Evolutionary conservation across 1,140 invertebrate species (phyloP).

Genomic region (Sitobion miscanthi): DNA sequence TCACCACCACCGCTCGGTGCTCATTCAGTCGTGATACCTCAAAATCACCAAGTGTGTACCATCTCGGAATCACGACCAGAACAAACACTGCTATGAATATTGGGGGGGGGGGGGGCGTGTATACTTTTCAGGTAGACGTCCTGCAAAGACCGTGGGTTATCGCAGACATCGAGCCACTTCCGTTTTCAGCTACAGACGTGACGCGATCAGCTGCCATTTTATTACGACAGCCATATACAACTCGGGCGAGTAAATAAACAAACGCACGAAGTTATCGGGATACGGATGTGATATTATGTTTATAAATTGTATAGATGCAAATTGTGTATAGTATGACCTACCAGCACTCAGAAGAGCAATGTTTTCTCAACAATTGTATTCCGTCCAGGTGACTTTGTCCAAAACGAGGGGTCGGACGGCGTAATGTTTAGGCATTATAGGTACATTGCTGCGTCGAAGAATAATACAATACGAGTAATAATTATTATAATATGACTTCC

Average conservation of each 20-base stretch:
- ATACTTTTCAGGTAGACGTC: not conserved
- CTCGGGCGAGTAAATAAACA: not conserved
- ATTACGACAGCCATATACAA: not conserved
- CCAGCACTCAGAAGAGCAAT: not conserved
- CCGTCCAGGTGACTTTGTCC: not conserved
- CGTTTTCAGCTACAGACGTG: not conserved
- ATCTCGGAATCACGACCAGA: not conserved
- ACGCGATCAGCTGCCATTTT: not conserved
- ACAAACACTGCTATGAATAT: not conserved
- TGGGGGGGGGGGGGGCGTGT: not conserved
- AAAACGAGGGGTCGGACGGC: not conserved
- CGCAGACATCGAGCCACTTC: not conserved
- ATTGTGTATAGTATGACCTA: too few relatives aligned
- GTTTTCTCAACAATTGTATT: not conserved
- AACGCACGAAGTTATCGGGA: not conserved
- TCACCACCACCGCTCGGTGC: too few relatives aligned
- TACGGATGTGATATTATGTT: too few relatives aligned
- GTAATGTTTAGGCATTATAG: not conserved
- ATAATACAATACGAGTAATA: not conserved
- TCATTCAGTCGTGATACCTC: too few relatives aligned
- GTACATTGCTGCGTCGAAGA: not conserved
- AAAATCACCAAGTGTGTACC: too few relatives aligned
- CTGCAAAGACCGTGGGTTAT: not conserved
- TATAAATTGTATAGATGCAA: not conserved
- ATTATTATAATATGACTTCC: too few relatives aligned